Conservation (phyloP, 2,113 vertebrate genomes). For the Embiotoca jacksoni region DNA sequence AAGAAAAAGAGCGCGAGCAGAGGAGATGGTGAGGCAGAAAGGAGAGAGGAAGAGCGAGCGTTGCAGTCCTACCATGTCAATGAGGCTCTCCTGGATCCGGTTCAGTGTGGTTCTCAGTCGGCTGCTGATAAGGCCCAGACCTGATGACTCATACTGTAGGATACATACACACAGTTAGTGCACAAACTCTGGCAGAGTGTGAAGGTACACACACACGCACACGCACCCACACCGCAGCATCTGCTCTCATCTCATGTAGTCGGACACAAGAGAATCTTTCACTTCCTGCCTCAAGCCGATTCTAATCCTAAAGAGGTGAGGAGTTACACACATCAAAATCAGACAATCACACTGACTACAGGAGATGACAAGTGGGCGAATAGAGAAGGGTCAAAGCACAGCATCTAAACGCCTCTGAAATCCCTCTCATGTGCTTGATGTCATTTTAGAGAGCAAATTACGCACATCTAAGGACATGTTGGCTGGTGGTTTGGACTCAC, state of each 20-base stretch:
- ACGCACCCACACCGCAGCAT: slow-evolving; percentile 19
- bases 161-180: slow-evolving; percentile 47
- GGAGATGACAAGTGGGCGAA: slow-evolving; percentile 10
- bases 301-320: slow-evolving; percentile 32
- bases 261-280: slow-evolving; percentile 28
- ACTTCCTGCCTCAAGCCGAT: slow-evolving; percentile 40
- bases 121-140: slow-evolving; percentile 96
- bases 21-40: slow-evolving; percentile 13
- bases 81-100: slow-evolving; percentile 97
- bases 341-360: slow-evolving; percentile 41
- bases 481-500: slow-evolving; percentile 21
- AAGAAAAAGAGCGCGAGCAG: slow-evolving; percentile 11
- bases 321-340: slow-evolving; percentile 35
- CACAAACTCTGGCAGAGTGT: slow-evolving; percentile 48
- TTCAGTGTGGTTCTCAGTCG: slow-evolving; percentile 95
- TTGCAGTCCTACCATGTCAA: slow-evolving; percentile 91
- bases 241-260: slow-evolving; percentile 42
- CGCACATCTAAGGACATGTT: slow-evolving; percentile 17
- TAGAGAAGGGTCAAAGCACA: slow-evolving; percentile 25
- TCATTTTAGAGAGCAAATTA: slow-evolving; percentile 39
- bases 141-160: slow-evolving; percentile 95
- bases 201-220: slow-evolving; percentile 32
- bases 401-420: slow-evolving; percentile 46
- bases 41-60: slow-evolving; percentile 15
- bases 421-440: slow-evolving; percentile 35